Conservation (phyloP, 2,888 invertebrate genomes). For the Crepidodera aurea region DNA sequence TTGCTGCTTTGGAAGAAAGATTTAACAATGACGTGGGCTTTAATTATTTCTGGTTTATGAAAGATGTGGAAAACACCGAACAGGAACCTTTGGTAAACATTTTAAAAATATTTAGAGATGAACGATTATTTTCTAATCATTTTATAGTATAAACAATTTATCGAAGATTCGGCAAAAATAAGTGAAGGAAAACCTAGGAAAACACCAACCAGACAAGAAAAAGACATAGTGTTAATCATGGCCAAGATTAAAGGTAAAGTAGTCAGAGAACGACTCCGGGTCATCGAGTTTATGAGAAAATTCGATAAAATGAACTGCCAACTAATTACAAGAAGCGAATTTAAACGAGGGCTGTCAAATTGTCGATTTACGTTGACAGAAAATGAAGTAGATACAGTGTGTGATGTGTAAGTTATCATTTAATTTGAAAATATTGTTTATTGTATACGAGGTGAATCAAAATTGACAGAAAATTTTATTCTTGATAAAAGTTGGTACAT, state of each 20-base stretch:
- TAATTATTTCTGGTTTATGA: constrained; percentile 74
- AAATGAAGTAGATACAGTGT: constrained; percentile 73
- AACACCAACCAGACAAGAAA: constrained; percentile 61
- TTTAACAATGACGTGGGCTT: constrained; percentile 81
- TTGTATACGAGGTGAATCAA: no score
- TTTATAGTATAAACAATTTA: constrained; percentile 55
- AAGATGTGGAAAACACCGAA: constrained; percentile 67
- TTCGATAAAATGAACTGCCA: constrained; percentile 72
- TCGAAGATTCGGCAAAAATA: constrained; percentile 57
- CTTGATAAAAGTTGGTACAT: no score
- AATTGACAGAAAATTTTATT: no score
- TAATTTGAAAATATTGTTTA: no score
- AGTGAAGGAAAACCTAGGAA: constrained; percentile 54
- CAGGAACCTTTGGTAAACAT: constrained; percentile 58
- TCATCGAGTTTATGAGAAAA: constrained; percentile 71
- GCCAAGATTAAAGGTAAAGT: constrained; percentile 79
- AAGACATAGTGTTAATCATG: constrained; percentile 74
- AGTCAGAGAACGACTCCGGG: constrained; percentile 72
- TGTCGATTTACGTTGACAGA: constrained; percentile 72
- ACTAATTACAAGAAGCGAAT: constrained; percentile 71
- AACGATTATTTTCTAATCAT: not conserved
- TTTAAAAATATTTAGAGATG: not conserved
- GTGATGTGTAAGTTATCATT: constrained; percentile 75
- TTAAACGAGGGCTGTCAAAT: constrained; percentile 73
- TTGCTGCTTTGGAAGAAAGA: constrained; percentile 73